Evolutionary conservation across 2,113 vertebrate species (phyloP), one percentile per base, ranked within the genome.

Genomic region (Murina feae): DNA sequence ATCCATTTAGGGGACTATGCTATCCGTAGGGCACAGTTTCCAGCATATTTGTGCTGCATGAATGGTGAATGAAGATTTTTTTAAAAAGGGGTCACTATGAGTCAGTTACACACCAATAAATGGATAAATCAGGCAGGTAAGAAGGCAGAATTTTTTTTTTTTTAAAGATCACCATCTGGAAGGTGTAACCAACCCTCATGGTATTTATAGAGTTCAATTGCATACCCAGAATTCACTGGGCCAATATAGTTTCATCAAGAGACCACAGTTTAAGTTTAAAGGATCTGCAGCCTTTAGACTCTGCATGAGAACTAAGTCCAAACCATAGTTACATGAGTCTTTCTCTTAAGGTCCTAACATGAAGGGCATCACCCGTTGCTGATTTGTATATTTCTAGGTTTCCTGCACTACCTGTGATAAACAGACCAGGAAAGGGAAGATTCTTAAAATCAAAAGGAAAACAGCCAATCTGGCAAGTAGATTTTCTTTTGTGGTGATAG

Each of bases 361-460:
- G 76, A 86, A 86, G 6, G 65, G 17, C 16, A 35, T 53, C 75
- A 49, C 81, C 89, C 23, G 91, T 92, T 14, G n/a, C 84, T 90
- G 78, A 93, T 76, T 21, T 86, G 63, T 53, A 92, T 2, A 30
- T 97, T 96, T 91, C 30, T 9, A 90, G 68, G 90, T 74, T 63
- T 95, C 94, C 58, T 76, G 95, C 60, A 79, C 90, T 65, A 96
- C 78, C 72, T 95, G 72, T 3, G 91, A 87, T 55, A 97, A 97
- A 97, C 87, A 93, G 75, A 95, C 90, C 39, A 39, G 55, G 51
- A 51, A 37, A 78, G 13, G 72, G 91, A 55, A 37, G 72, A 78
- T 79, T 71, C 81, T 94, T 91, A 65, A 83, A 96, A 78, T 79
- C 81, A 69, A 96, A 96, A 93, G 37, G 39, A 95, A 89, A 89